These are phyloP conservation scores for Hermetia illucens DNA, from an alignment of 1,140 invertebrate genomes.

Conservation along the genomic window DNA sequence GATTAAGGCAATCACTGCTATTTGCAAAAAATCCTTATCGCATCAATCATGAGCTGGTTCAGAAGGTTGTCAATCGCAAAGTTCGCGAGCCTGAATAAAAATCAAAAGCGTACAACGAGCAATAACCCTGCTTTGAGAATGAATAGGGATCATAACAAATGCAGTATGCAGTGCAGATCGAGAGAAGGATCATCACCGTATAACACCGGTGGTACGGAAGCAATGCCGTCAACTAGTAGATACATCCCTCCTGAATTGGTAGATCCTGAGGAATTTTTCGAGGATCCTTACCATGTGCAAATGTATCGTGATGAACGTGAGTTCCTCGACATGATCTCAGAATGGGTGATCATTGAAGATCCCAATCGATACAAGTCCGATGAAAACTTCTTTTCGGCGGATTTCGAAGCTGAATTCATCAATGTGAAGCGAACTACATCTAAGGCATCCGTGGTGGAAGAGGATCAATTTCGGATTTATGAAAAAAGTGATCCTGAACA, in stretches of 20 bases:
- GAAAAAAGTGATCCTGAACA: no score
- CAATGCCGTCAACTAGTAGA: no score
- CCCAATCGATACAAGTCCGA: slow-evolving; percentile 10
- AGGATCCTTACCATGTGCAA: slow-evolving; percentile 24
- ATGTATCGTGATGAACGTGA: slow-evolving; percentile 22
- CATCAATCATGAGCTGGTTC: slow-evolving; percentile 45
- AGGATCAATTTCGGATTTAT: no score
- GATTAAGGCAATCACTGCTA: slow-evolving; percentile 42
- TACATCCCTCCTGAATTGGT: slow-evolving; percentile 18
- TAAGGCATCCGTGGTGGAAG: no score
- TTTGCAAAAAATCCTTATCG: slow-evolving; percentile 41
- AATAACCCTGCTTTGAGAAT: no score
- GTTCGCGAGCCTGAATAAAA: slow-evolving; percentile 30
- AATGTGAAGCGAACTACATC: no score
- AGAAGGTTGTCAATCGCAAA: slow-evolving; percentile 41
- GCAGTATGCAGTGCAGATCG: no score
- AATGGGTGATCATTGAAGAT: slow-evolving; percentile 25
- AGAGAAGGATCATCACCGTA: no score
- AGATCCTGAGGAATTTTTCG: slow-evolving; percentile 26
- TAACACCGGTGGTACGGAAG: no score
- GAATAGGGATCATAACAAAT: no score
- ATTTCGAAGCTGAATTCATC: slow-evolving; percentile 25
- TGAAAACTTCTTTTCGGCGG: slow-evolving; percentile 20
- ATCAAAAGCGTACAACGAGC: no score
- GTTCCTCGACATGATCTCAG: slow-evolving; percentile 24